Base-by-base conservation (phyloP, 2,797 vertebrate species). In the Rhinichthys osculus region DNA sequence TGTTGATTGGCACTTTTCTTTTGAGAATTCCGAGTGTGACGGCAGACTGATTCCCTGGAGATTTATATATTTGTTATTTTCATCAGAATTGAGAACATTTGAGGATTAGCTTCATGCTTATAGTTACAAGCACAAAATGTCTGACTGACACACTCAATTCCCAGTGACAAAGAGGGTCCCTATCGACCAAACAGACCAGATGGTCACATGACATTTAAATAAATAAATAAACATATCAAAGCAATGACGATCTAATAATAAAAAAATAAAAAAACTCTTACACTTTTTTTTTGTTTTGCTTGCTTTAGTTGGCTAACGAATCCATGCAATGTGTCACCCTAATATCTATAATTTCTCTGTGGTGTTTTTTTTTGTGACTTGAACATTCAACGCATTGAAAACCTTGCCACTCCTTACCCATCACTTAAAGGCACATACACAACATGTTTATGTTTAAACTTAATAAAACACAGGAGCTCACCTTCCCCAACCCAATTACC, bases 361-460 rank as follows among this genome's bases (percentile, higher is more conserved):
- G 33, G 35, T 72, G 30, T 74, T 82, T 35, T 71, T 47, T 47
- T 47, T 0, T 47, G 42, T 83, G 74, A 78, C 30, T 82, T 72
- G 78, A 27, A 81, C 13, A 64, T 52, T 82, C 70, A 83, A 57
- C 44, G 40, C 67, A n/a, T 5, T 52, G 57, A 64, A 52, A 78
- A 44, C 50, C 44, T 69, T 42, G 27, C 23, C 67, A 82, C 66
- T 72, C 30, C 69, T 59, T 59, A 30, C 57, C 42, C 33, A 23
- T 57, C 69, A 76, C 74, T 86, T 87, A 87, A 86, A 86, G 47
- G 42, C n/a, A 72, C 23, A 64, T 83, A 67, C 57, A 52, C 82
- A 90, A 81, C 76, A 84, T 66, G 78, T 86, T 86, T 86, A 82
- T 80, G 78, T 82, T 77, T 87, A 86, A 88, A 89, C 87, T 87